Evolutionary conservation across 2,113 vertebrate species (phyloP), one percentile per base, ranked within the genome.

Genomic region (Podocnemis expansa): DNA sequence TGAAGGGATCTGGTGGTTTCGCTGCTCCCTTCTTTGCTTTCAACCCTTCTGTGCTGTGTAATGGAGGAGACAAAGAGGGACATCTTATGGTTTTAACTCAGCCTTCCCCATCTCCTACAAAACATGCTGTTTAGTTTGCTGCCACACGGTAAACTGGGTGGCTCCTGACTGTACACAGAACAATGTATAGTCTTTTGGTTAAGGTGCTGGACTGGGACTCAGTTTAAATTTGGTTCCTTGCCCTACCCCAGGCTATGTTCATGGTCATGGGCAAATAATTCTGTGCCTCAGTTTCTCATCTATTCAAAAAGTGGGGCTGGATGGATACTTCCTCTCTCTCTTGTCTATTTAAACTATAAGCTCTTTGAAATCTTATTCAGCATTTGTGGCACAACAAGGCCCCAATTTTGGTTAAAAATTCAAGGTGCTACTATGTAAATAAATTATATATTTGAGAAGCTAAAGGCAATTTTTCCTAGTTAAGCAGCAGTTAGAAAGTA

Each of bases 311-410:
- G 60, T 67, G 17, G 17, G 16, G 34, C 17, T n/a, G 14, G 19
- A 19, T 7, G 16, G 13, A 3, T 14, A 8, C 34, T 55, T 63
- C 8, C 52, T 10, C 41, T 49, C 54, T 55, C 31, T 49, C 0
- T n/a, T n/a, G 2, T 19, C 24, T 9, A 21, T 16, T n/a, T 56
- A 43, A 21, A 55, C 1, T 22, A 0, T 14, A 16, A 43, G 27
- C 34, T 38, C n/a, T 70, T 70, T 17, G 70, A 56, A 70, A 8
- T 70, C 78, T 21, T 19, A 1, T 0, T 0, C 27, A 27, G 63
- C 6, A 3, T 1, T 2, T 21, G 41, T 17, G 34, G 34, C 34
- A 27, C 78, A 17, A 9, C 38, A 25, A 12, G 60, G 16, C 21
- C 21, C 41, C 19, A 8, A 6, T 24, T 67, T 51, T 55, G 0